Percentiles rank a stretch among this genome's conserved stretches.
Evolutionary conservation across 2,888 invertebrate genomes (phyloP).

Genomic region (Acronicta aceris): DNA sequence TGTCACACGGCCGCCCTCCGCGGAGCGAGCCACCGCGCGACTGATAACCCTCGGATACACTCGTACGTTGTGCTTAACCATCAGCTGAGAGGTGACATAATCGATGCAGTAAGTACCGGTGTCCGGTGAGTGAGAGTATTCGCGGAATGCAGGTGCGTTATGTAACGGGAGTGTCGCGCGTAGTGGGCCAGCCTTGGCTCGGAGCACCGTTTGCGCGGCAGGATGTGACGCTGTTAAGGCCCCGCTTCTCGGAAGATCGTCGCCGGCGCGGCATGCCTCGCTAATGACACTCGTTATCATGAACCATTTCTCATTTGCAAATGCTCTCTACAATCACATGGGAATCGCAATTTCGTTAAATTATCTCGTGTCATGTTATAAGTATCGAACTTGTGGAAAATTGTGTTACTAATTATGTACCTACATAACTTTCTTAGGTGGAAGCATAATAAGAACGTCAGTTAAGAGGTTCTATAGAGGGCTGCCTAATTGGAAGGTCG

Average conservation of each 20-base stretch:
- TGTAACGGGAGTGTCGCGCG: constrained; percentile 43
- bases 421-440: constrained; percentile 22
- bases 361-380: constrained; percentile 5
- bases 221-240: constrained; percentile 54
- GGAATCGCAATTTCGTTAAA: constrained; percentile 21
- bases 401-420: constrained; percentile 35
- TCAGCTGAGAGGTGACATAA: constrained; percentile 87
- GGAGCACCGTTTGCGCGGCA: constrained; percentile 45
- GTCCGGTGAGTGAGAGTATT: constrained; percentile 73
- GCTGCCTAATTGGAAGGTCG: constrained; percentile 74
- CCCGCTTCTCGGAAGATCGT: constrained; percentile 54
- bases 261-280: constrained; percentile 54
- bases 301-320: constrained; percentile 38
- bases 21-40: constrained; percentile 61
- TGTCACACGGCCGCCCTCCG: constrained; percentile 63
- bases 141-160: constrained; percentile 77
- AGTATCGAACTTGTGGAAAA: constrained; percentile 17
- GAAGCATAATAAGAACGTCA: constrained; percentile 55
- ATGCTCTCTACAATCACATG: constrained; percentile 42
- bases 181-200: constrained; percentile 21
- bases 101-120: constrained; percentile 87
- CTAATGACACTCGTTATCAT: constrained; percentile 59
- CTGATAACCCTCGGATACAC: constrained; percentile 65
- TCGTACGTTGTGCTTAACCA: constrained; percentile 74
- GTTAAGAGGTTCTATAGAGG: constrained; percentile 65